Percentiles rank a stretch among this genome's conserved stretches.
These are phyloP conservation scores for Azorinus chamasolen DNA, from an alignment of 2,888 invertebrate species.

Conservation along the genomic window DNA sequence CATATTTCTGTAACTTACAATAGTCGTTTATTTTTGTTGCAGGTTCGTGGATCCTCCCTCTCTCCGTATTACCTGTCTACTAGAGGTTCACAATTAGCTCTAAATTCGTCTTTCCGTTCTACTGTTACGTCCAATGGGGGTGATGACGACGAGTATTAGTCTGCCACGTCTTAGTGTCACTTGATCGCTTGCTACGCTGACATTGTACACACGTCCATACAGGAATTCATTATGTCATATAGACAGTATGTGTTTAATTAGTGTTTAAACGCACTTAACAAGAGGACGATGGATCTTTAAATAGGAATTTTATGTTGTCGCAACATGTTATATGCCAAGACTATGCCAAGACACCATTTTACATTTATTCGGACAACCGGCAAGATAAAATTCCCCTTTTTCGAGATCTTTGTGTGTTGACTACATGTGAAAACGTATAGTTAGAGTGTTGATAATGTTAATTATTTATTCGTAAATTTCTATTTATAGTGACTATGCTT, in stretches of 20 bases:
- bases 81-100: conserved; percentile 41
- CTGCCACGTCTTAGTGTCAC: not conserved
- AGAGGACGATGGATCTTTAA: too few species aligned
- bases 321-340: conserved; percentile 16
- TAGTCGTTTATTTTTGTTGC: conserved; percentile 7
- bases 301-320: too few species aligned
- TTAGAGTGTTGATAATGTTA: not conserved
- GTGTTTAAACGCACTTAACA: too few species aligned
- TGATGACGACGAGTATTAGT: conserved; percentile 68
- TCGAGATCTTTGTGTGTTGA: conserved; percentile 1
- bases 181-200: too few species aligned
- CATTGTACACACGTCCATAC: too few species aligned
- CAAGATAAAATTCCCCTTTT: not conserved
- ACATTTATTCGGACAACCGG: conserved; percentile 2
- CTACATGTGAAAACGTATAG: too few species aligned
- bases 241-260: too few species aligned
- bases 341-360: conserved; percentile 27
- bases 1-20: too few species aligned
- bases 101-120: conserved; percentile 71
- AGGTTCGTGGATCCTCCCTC: conserved; percentile 35
- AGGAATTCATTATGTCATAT: too few species aligned
- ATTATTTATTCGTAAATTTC: not conserved
- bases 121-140: conserved; percentile 81
- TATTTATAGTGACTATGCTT: not conserved
- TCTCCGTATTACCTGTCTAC: conserved; percentile 27